Conservation (phyloP, 2,888 invertebrate species). For the Acrobasis repandana region DNA sequence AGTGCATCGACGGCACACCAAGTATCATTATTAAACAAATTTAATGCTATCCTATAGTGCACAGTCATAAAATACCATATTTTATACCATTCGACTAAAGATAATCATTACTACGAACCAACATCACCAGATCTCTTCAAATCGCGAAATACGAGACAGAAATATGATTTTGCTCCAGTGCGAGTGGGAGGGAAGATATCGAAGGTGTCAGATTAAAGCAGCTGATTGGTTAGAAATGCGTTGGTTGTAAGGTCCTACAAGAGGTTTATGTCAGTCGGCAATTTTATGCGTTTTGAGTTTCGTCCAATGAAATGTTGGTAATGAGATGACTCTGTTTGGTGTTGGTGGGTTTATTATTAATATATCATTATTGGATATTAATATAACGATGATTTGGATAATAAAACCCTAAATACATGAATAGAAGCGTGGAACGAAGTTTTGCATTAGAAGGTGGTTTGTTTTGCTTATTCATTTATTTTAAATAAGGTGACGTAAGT, state of each 20-base stretch:
- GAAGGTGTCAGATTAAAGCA: constrained; percentile 29
- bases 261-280: constrained; percentile 31
- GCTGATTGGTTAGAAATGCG: constrained; percentile 30
- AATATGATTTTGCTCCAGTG: constrained; percentile 16
- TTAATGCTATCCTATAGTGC: constrained; percentile 44
- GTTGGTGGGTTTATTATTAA: constrained; percentile 1
- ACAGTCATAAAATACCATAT: constrained; percentile 43
- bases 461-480: too few relatives aligned
- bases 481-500: too few relatives aligned
- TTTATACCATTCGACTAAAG: constrained; percentile 45
- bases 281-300: constrained; percentile 32
- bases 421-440: too few relatives aligned
- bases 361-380: too few relatives aligned
- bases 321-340: constrained; percentile 25
- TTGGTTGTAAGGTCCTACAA: constrained; percentile 33
- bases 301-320: constrained; percentile 27
- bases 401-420: too few relatives aligned
- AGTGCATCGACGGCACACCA: constrained; percentile 34
- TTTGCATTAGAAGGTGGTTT: too few relatives aligned
- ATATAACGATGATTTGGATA: too few relatives aligned
- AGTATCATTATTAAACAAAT: constrained; percentile 49
- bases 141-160: constrained; percentile 20
- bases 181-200: constrained; percentile 16
- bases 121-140: constrained; percentile 27
- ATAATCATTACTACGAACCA: constrained; percentile 47